Conservation (phyloP, 2,888 invertebrate genomes). For the Caradrina clavipalpis region DNA sequence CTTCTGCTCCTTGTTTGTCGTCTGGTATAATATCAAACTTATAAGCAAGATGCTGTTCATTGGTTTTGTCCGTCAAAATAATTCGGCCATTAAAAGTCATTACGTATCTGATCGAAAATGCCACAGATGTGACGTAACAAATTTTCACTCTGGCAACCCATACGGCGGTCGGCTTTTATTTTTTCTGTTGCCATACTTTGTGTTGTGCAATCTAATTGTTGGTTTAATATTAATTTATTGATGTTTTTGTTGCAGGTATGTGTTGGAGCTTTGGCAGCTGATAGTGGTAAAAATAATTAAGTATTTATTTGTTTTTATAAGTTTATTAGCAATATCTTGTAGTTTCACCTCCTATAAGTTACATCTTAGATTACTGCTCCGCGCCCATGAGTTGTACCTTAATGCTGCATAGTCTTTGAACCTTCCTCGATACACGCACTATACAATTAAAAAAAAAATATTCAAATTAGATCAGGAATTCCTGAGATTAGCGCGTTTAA, state of each 20-base stretch:
- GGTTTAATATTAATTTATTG: slow-evolving; percentile 53
- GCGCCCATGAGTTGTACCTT: too few species aligned
- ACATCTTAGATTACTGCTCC: too few species aligned
- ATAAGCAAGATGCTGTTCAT: slow-evolving; percentile 40
- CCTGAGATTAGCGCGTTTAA: too few species aligned
- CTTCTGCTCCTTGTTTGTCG: slow-evolving; percentile 22
- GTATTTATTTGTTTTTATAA: neutral
- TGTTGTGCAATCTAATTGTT: slow-evolving; percentile 54
- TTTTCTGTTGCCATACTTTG: slow-evolving; percentile 42
- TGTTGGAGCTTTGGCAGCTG: slow-evolving; percentile 14
- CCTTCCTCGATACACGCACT: too few species aligned
- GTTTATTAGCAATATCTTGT: too few species aligned
- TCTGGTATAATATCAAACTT: slow-evolving; percentile 22
- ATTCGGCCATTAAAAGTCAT: slow-evolving; percentile 56
- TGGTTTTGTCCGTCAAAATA: slow-evolving; percentile 49
- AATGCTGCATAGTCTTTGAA: too few species aligned
- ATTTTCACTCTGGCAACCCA: slow-evolving; percentile 56
- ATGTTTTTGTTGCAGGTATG: slow-evolving; percentile 64
- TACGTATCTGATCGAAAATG: slow-evolving; percentile 61
- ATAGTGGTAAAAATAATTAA: slow-evolving; percentile 35
- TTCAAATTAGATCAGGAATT: too few species aligned
- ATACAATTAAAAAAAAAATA: too few species aligned
- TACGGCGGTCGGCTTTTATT: slow-evolving; percentile 19
- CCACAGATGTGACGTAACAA: slow-evolving; percentile 52
- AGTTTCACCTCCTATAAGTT: too few species aligned